Evolutionary conservation across 2,113 vertebrate species (phyloP), one percentile per base, ranked within the genome.

Genomic region (Dipodomys spectabilis): DNA sequence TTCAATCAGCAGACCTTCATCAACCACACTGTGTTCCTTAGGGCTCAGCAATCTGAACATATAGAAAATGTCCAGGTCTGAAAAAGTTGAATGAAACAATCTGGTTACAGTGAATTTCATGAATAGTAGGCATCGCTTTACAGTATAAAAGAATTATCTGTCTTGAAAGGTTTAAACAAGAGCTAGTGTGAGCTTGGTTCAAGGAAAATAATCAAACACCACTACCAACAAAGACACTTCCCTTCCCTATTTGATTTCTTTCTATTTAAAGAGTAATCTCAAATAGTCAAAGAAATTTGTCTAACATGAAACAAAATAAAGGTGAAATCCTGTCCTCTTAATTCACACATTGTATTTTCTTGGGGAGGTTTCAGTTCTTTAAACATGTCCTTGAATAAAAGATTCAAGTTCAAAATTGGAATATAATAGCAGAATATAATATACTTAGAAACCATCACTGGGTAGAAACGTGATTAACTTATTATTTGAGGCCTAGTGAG

Each of bases 311-410:
- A 9, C n/a, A 77, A 30, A 86, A n/a, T 45, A 8, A 62, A 92
- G 60, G 23, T 88, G 18, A 82, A 94, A 78, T 60, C 2, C 15
- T 82, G 80, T 74, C 4, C 30, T 94, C 6, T 81, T 67, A 83
- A 64, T 18, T 75, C 3, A 80, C 16, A 4, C 2, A 4, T 68
- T 68, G 20, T 6, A 62, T 69, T 91, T 93, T 90, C 30, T 85
- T 83, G 91, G 20, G 82, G 35, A 86, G 16, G 35, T 60, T 94
- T 22, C 2, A 68, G 35, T 79, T 91, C 45, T 92, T 93, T 72
- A 32, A 85, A 67, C 15, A 77, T 80, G 4, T 25, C 86, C 30
- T 71, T 91, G 57, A 27, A 35, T 71, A 69, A 25, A 81, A 75
- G 30, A 83, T 71, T 45, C 27, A 62, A 82, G 25, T 64, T 86